Evolutionary conservation across 2,797 vertebrate genomes (phyloP), one percentile per base, ranked within the genome.

Genomic region (Coccyzus lansbergi): DNA sequence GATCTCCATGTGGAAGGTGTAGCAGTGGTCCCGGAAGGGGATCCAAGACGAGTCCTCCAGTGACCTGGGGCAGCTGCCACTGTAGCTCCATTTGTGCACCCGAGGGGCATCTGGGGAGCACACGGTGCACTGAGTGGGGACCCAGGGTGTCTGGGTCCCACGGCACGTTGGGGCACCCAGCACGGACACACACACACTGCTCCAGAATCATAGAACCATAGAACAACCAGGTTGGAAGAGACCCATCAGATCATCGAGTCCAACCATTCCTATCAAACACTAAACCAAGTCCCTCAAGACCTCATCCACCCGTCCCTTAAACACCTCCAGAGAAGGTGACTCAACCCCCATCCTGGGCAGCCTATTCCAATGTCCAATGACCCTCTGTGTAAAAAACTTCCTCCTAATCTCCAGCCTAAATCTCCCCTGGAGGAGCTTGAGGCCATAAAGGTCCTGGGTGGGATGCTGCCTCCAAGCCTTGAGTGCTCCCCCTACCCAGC

Each of bases 21-120:
- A 99, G 90, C 99, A 99, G 93, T 99, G 96, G 94, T 99, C 98
- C 88, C 99, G 98, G 97, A 99, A 99, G 26, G 99, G 98, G 83
- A 99, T 98, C 99, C 99, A 99, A 1, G 98, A 96, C 0, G 99
- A 99, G 78, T 98, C 97, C 2, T 98, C 98, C 89, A 99, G 63
- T 0, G 98, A 96, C 76, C 98, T 98, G 16, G 99, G 99, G 88
- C 99, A 99, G 75, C 98, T 97, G 63, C 99, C 99, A 0, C 97
- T 97, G 94, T 98, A 98, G 70, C 89, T 97, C 98, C 98, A 98
- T 88, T 98, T 98, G 93, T 98, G 98, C 0, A 31, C 81, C 75
- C 26, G 95, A 31, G 92, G 48, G 34, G 87, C 69, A 59, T 95
- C 98, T 98, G 95, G 36, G 49, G 65, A 38, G 58, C 44, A 85